A percentile compares a stretch with the other conserved stretches of the same genome.
Conservation (phyloP, 2,888 invertebrate genomes). For the Lutraria lutraria region DNA sequence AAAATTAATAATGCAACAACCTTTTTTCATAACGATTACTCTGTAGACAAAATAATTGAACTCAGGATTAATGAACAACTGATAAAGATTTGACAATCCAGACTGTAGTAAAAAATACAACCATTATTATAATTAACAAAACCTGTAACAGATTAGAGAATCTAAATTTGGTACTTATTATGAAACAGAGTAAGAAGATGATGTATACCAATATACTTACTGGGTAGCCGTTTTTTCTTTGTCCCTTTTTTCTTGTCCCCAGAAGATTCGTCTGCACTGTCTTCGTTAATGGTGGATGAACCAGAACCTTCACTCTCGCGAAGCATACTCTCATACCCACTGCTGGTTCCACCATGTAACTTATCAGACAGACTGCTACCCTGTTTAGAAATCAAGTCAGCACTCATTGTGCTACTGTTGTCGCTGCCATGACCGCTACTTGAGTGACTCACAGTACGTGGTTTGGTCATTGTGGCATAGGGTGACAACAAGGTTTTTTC, state of each 20-base stretch:
- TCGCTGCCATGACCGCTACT: slow-evolving; percentile 87
- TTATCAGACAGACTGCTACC: slow-evolving; percentile 82
- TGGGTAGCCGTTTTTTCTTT: slow-evolving; percentile 80
- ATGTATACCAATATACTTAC: slow-evolving; percentile 64
- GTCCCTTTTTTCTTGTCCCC: slow-evolving; percentile 82
- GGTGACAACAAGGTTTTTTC: slow-evolving; percentile 85
- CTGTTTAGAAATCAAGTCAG: slow-evolving; percentile 78
- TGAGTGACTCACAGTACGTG: slow-evolving; percentile 85
- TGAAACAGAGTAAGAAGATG: slow-evolving; percentile 4
- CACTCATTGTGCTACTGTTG: slow-evolving; percentile 83
- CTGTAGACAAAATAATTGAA: slow-evolving; percentile 12
- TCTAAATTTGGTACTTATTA: background rate
- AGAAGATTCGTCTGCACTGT: slow-evolving; percentile 86
- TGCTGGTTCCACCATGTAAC: slow-evolving; percentile 90
- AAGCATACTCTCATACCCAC: slow-evolving; percentile 96
- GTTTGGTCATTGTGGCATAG: slow-evolving; percentile 86
- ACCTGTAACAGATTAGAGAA: background rate
- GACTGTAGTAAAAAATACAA: background rate
- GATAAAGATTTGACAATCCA: slow-evolving; percentile 15
- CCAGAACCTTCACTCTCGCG: slow-evolving; percentile 94
- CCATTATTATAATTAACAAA: slow-evolving; percentile 13
- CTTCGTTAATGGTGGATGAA: slow-evolving; percentile 89
- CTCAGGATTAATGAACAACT: background rate
- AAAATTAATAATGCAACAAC: background rate
- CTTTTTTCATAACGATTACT: background rate